Percentiles rank a stretch among this genome's conserved stretches.
Conservation (phyloP, 2,888 invertebrate genomes). For the Leptinotarsa peninsularis region DNA sequence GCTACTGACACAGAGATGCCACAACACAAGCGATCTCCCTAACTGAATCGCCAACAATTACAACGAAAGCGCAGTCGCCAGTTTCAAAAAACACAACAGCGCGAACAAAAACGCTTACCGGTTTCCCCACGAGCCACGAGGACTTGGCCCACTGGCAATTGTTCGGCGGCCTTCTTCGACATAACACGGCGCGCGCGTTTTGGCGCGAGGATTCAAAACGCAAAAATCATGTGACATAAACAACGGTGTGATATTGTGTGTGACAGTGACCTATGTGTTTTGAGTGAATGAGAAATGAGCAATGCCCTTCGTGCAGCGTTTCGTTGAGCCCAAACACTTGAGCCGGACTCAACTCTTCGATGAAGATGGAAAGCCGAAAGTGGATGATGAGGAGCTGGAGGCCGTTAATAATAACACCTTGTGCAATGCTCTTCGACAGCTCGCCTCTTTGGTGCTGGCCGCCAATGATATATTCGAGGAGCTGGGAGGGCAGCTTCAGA, state of each 20-base stretch:
- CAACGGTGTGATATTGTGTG: constrained; percentile 33
- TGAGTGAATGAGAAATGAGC: constrained; percentile 28
- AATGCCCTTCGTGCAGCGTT: constrained; percentile 90
- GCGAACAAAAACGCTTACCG: constrained; percentile 31
- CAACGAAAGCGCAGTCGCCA: constrained; percentile 20
- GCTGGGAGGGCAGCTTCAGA: constrained; percentile 80
- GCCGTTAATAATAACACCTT: constrained; percentile 89
- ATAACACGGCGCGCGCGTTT: constrained; percentile 32
- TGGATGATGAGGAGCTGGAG: constrained; percentile 82
- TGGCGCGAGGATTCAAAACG: constrained; percentile 34
- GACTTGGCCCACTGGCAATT: constrained; percentile 23
- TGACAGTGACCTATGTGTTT: constrained; percentile 36
- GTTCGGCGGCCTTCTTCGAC: constrained; percentile 30
- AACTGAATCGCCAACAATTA: not conserved
- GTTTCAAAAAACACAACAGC: constrained; percentile 32
- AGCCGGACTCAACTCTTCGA: constrained; percentile 76
- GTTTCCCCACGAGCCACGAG: constrained; percentile 18
- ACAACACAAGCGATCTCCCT: not conserved
- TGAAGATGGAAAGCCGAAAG: constrained; percentile 71
- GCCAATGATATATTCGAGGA: constrained; percentile 90
- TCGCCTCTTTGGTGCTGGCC: constrained; percentile 84
- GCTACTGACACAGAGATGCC: not conserved
- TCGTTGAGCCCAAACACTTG: constrained; percentile 84
- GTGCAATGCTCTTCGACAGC: constrained; percentile 85
- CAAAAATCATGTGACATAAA: constrained; percentile 39